These are phyloP conservation scores for Anabas testudineus DNA, from an alignment of 2,797 vertebrate species.

Conservation along the genomic window DNA sequence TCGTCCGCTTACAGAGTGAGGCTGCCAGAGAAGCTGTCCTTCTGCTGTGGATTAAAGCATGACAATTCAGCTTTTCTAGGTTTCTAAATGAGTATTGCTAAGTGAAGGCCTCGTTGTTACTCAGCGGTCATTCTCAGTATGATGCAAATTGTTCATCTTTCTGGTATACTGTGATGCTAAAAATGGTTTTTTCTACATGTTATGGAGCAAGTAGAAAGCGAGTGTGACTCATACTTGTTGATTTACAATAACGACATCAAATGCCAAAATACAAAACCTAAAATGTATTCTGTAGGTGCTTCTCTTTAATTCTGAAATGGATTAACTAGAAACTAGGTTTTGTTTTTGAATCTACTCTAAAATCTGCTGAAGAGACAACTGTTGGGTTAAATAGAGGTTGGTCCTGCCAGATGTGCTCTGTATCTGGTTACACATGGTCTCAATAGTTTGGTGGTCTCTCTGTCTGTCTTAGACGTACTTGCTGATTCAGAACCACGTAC, in stretches of 20 bases:
- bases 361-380: slow-evolving; percentile 63
- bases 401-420: slow-evolving; percentile 86
- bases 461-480: slow-evolving; percentile 29
- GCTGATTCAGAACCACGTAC: slow-evolving; percentile 40
- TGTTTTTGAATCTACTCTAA: slow-evolving; percentile 54
- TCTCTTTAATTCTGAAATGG: too few species aligned
- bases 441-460: slow-evolving; percentile 73
- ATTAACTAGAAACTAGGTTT: too few species aligned
- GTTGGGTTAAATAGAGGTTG: slow-evolving; percentile 73
- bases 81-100: slow-evolving; percentile 65
- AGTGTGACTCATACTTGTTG: background rate
- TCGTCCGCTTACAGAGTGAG: slow-evolving; percentile 45
- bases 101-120: slow-evolving; percentile 39
- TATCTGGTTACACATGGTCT: slow-evolving; percentile 86
- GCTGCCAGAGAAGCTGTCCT: slow-evolving; percentile 60
- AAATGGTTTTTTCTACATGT: slow-evolving; percentile 6
- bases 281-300: too few species aligned
- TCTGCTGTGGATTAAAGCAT: slow-evolving; percentile 70
- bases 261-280: background rate
- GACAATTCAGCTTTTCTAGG: slow-evolving; percentile 63
- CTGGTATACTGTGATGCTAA: background rate
- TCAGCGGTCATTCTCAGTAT: slow-evolving; percentile 33
- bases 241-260: slow-evolving; percentile 7
- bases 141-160: slow-evolving; percentile 21
- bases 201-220: background rate